Evolutionary conservation across 2,797 vertebrate species (phyloP).

Genomic region (Cichlasoma orientale): DNA sequence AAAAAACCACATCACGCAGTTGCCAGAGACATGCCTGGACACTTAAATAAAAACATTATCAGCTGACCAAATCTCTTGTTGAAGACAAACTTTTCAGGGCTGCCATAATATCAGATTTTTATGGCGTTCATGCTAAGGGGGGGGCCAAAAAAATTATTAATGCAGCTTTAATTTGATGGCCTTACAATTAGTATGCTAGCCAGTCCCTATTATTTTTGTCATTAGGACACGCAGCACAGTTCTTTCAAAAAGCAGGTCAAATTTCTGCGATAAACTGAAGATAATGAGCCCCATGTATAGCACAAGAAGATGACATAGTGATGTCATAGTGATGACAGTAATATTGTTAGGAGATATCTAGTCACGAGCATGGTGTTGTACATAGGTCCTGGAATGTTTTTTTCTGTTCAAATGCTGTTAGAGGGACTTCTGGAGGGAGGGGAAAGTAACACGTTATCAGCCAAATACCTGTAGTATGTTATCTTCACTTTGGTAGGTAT

Average conservation of each 20-base stretch:
- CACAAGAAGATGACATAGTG: too few relatives aligned
- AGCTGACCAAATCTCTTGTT: not conserved
- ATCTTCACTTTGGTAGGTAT: slow-evolving; percentile 49
- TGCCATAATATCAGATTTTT: not conserved
- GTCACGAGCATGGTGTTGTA: slow-evolving; percentile 16
- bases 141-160: not conserved
- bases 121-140: too few relatives aligned
- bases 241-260: not conserved
- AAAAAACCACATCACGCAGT: not conserved
- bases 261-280: slow-evolving; percentile 6
- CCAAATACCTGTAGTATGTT: not conserved
- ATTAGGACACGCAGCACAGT: not conserved
- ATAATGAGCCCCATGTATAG: slow-evolving; percentile 15
- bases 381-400: slow-evolving; percentile 16
- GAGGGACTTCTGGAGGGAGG: not conserved
- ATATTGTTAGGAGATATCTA: slow-evolving; percentile 3
- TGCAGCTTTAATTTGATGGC: not conserved
- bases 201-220: not conserved
- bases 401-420: slow-evolving; percentile 14
- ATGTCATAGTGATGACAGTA: slow-evolving; percentile 3
- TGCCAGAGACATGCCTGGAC: not conserved
- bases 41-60: not conserved
- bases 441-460: slow-evolving; percentile 13
- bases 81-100: not conserved
- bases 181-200: not conserved